These are phyloP conservation scores for Schrankia costaestrigalis DNA, from an alignment of 2,888 invertebrate genomes.

Conservation along the genomic window DNA sequence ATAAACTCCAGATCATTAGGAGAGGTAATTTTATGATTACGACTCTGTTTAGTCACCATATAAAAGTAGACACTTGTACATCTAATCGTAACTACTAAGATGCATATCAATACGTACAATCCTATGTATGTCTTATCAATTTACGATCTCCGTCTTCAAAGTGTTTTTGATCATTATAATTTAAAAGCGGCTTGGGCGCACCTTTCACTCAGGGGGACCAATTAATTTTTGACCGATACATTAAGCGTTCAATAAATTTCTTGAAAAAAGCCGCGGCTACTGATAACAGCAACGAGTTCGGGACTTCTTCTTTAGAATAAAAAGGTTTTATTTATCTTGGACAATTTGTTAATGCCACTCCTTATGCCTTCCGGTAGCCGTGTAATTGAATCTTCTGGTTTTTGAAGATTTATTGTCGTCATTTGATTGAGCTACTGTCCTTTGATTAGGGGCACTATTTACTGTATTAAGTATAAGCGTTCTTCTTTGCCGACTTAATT, in stretches of 20 bases:
- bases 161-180: slow-evolving; percentile 62
- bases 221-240: slow-evolving; percentile 70
- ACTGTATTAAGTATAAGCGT: no score
- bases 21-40: not conserved
- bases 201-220: slow-evolving; percentile 63
- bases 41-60: slow-evolving; percentile 10
- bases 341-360: slow-evolving; percentile 79
- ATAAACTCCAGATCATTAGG: no score
- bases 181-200: slow-evolving; percentile 59
- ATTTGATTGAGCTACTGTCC: slow-evolving; percentile 71
- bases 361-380: slow-evolving; percentile 71
- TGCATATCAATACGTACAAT: slow-evolving; percentile 20
- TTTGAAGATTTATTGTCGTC: slow-evolving; percentile 65
- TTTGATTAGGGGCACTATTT: slow-evolving; percentile 63
- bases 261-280: slow-evolving; percentile 49
- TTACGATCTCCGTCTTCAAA: slow-evolving; percentile 49
- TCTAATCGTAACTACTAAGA: slow-evolving; percentile 17
- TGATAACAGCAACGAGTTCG: slow-evolving; percentile 60
- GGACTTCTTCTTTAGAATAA: slow-evolving; percentile 62
- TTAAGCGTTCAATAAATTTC: slow-evolving; percentile 71
- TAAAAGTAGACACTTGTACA: slow-evolving; percentile 13
- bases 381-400: slow-evolving; percentile 79
- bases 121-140: slow-evolving; percentile 37
- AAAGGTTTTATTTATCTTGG: slow-evolving; percentile 76
- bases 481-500: slow-evolving; percentile 43